These are phyloP conservation scores for Heliconius cydno DNA, from an alignment of 2,888 invertebrate species.

Conservation along the genomic window DNA sequence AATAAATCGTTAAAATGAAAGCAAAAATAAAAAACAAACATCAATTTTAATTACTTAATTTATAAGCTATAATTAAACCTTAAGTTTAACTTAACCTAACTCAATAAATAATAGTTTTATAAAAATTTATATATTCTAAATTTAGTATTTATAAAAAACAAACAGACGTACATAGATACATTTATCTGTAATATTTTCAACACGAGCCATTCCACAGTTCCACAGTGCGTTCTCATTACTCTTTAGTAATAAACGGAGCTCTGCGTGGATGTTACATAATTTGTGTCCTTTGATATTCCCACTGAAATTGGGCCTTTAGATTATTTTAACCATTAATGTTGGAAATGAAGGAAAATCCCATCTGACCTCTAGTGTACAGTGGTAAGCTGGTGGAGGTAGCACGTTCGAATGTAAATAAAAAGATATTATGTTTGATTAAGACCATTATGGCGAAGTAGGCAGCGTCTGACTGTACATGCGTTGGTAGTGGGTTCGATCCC, in stretches of 20 bases:
- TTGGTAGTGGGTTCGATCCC: no score
- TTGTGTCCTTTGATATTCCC: slow-evolving; percentile 55
- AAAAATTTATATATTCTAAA: not conserved
- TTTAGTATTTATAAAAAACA: not conserved
- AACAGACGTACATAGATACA: not conserved
- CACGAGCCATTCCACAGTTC: slow-evolving; percentile 33
- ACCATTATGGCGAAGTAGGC: no score
- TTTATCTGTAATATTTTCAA: not conserved
- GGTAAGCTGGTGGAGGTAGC: not conserved
- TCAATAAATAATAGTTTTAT: not conserved
- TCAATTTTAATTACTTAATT: no score
- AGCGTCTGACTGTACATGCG: no score
- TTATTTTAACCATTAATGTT: slow-evolving; percentile 22
- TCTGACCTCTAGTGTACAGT: not conserved
- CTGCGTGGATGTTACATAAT: slow-evolving; percentile 52
- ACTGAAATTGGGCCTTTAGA: slow-evolving; percentile 48
- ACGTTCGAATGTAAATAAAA: not conserved
- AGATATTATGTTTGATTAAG: no score
- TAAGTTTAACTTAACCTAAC: no score
- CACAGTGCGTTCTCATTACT: slow-evolving; percentile 49
- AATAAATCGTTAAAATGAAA: no score
- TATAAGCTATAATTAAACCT: no score
- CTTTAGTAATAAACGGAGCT: slow-evolving; percentile 49
- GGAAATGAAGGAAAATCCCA: slow-evolving; percentile 21
- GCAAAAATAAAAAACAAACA: no score